Conservation (phyloP, 2,888 invertebrate genomes). For the Mystacides longicornis region DNA sequence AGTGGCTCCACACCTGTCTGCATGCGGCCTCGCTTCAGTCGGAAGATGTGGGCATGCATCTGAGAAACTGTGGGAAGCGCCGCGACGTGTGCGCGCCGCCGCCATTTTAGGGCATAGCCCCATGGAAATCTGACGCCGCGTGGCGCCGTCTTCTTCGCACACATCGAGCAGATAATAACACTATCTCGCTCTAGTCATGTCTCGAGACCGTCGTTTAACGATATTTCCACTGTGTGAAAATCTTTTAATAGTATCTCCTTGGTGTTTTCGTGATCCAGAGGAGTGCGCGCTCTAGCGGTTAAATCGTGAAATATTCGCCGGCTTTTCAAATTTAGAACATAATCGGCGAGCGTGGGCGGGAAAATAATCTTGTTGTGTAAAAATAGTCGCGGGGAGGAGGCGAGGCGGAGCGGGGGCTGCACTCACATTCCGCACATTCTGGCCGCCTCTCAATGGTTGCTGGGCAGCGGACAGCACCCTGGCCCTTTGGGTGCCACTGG, state of each 20-base stretch:
- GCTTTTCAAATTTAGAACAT: slow-evolving; percentile 19
- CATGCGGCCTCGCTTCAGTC: no score
- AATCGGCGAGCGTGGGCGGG: slow-evolving; percentile 21
- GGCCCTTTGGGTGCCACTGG: no score
- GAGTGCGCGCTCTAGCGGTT: slow-evolving; percentile 11
- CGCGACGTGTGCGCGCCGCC: slow-evolving; percentile 44
- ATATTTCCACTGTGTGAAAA: slow-evolving; percentile 28
- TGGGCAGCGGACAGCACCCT: no score
- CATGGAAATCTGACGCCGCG: slow-evolving; percentile 54
- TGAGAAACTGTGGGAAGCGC: slow-evolving; percentile 18
- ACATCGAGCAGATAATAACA: not conserved
- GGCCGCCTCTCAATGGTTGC: no score
- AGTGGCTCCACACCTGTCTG: no score
- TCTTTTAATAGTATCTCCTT: slow-evolving; percentile 49
- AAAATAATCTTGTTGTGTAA: slow-evolving; percentile 8
- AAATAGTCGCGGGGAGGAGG: slow-evolving; percentile 15
- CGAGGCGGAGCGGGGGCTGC: no score
- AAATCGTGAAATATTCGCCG: slow-evolving; percentile 15
- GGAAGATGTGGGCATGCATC: no score
- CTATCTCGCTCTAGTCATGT: slow-evolving; percentile 10
- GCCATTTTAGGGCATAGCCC: slow-evolving; percentile 67
- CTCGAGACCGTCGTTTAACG: slow-evolving; percentile 2
- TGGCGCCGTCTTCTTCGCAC: slow-evolving; percentile 16
- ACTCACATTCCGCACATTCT: no score
- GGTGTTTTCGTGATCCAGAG: slow-evolving; percentile 9